These are phyloP conservation scores for Thalassophryne amazonica DNA, from an alignment of 2,797 vertebrate species.

Conservation along the genomic window DNA sequence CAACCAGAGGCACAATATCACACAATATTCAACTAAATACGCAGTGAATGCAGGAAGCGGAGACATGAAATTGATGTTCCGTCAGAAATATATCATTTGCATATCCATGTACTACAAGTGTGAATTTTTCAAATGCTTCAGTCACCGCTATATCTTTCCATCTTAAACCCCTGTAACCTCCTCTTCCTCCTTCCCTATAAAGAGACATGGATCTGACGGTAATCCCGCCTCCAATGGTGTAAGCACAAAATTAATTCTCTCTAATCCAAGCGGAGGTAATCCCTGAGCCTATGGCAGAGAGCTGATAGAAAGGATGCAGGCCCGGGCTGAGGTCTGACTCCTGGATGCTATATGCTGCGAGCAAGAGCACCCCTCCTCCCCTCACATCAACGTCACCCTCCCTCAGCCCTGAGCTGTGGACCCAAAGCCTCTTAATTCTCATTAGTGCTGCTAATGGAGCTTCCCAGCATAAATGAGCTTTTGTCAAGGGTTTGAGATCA, in stretches of 20 bases:
- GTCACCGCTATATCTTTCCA: constrained; percentile 47
- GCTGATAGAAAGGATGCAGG: constrained; percentile 45
- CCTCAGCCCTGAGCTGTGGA: constrained; percentile 47
- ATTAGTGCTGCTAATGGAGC: constrained; percentile 80
- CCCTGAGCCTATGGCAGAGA: constrained; percentile 66
- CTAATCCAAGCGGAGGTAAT: constrained; percentile 82
- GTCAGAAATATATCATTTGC: too few species aligned
- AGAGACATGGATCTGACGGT: constrained; percentile 75
- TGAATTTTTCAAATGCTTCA: not conserved
- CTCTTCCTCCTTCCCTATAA: constrained; percentile 36
- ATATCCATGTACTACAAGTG: too few species aligned
- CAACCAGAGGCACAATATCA: constrained; percentile 4
- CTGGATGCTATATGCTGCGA: constrained; percentile 35
- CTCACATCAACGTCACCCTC: constrained; percentile 17
- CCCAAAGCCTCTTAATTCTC: constrained; percentile 80
- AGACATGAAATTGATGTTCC: too few species aligned
- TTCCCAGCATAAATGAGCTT: constrained; percentile 72
- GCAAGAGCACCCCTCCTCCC: constrained; percentile 20
- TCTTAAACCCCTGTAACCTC: constrained; percentile 43
- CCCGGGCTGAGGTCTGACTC: constrained; percentile 59
- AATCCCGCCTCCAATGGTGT: constrained; percentile 81
- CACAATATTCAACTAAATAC: not conserved
- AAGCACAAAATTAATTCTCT: constrained; percentile 83
- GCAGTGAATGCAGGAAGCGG: not conserved
- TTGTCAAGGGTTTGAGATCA: constrained; percentile 65